phyloP scores from a whole-genome alignment of 2,797 vertebrate species.

The Ctenosaura bakeri region DNA sequence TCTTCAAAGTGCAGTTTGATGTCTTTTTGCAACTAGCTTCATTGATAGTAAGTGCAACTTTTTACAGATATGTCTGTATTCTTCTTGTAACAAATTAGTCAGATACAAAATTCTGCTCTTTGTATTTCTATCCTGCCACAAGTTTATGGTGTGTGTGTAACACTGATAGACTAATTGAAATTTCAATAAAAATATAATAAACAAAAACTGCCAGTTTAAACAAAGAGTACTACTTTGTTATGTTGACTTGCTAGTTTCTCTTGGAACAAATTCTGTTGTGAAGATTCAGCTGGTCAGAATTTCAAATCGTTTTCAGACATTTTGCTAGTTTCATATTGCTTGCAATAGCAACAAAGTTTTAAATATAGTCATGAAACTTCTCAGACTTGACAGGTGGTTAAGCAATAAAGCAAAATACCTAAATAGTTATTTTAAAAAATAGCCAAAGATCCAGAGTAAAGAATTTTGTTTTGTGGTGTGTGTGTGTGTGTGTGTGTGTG shows the following conservation, averaged over 20 bases:
- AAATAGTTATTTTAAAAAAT: neutral
- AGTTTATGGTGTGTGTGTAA: neutral
- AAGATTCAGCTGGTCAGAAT: slow-evolving; percentile 25
- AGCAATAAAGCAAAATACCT: neutral
- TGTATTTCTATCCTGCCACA: neutral
- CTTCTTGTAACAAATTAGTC: neutral
- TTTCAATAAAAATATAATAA: neutral
- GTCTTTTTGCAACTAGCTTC: neutral
- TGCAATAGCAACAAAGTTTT: slow-evolving; percentile 54
- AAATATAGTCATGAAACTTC: slow-evolving; percentile 73
- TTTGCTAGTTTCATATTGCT: slow-evolving; percentile 38
- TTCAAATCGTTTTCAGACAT: slow-evolving; percentile 23
- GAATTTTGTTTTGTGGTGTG: neutral
- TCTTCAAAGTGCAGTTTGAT: neutral
- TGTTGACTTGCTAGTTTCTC: slow-evolving; percentile 9
- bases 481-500: neutral
- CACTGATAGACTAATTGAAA: neutral
- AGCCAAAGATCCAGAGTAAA: slow-evolving; percentile 1
- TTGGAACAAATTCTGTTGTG: neutral
- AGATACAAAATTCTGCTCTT: neutral
- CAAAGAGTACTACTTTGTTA: neutral
- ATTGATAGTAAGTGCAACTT: neutral
- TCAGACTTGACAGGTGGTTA: slow-evolving; percentile 47
- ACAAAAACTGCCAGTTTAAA: neutral
- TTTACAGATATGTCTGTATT: neutral